Conservation (phyloP, 2,113 vertebrate genomes). For the Erythrolamprus reginae region DNA sequence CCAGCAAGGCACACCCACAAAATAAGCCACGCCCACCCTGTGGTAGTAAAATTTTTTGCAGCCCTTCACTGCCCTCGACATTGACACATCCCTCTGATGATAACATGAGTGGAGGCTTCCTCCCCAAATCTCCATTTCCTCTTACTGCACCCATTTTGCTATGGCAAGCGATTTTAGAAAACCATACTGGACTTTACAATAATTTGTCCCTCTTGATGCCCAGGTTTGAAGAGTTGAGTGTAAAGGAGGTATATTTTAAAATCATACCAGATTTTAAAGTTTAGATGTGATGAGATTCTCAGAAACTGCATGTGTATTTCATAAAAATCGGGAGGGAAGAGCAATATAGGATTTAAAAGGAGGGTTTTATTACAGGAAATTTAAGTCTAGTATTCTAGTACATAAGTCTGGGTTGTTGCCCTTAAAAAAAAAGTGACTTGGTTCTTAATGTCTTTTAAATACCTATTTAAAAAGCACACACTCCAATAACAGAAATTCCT, state of each 20-base stretch:
- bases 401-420: neutral
- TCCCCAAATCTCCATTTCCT: neutral
- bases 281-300: neutral
- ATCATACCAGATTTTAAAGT: neutral
- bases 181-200: neutral
- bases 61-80: too few species aligned
- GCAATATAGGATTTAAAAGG: neutral
- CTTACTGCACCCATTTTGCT: neutral
- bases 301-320: neutral
- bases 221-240: neutral
- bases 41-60: too few species aligned
- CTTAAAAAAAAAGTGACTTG: neutral
- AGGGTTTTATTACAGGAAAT: slow-evolving; percentile 8
- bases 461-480: neutral
- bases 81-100: neutral
- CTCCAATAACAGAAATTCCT: neutral
- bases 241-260: neutral
- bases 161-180: neutral
- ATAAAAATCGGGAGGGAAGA: neutral
- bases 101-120: neutral
- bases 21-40: too few species aligned
- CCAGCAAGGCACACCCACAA: too few species aligned
- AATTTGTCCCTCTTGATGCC: neutral
- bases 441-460: neutral
- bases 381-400: neutral